Evolutionary conservation across 2,888 invertebrate genomes (phyloP).

Genomic region (Limnephilus auricula): DNA sequence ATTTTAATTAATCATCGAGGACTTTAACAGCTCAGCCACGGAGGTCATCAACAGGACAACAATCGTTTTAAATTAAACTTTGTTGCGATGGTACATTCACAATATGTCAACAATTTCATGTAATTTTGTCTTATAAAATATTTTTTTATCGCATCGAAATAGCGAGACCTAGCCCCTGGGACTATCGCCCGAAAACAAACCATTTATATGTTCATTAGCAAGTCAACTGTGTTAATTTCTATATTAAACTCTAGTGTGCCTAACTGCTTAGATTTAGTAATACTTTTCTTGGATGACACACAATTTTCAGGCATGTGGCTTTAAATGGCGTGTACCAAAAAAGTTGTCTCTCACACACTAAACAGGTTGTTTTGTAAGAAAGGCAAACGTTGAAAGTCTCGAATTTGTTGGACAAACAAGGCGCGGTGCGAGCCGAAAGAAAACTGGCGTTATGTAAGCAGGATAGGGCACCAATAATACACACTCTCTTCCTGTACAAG

Average conservation of each 20-base stretch:
- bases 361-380: constrained; percentile 42
- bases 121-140: too few relatives aligned
- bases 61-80: too few relatives aligned
- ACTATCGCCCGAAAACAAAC: constrained; percentile 5
- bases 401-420: constrained; percentile 46
- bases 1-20: too few relatives aligned
- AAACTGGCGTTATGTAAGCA: constrained; percentile 25
- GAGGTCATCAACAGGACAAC: too few relatives aligned
- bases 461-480: constrained; percentile 12
- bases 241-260: not conserved
- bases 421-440: constrained; percentile 50
- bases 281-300: not conserved
- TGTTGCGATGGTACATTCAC: too few relatives aligned
- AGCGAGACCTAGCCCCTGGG: not conserved
- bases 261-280: not conserved
- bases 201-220: constrained; percentile 25
- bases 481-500: constrained; percentile 43
- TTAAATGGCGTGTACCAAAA: constrained; percentile 8
- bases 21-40: too few relatives aligned
- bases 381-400: constrained; percentile 44
- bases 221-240: constrained; percentile 16
- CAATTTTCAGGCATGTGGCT: not conserved
- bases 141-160: too few relatives aligned
- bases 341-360: constrained; percentile 15
- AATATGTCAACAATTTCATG: too few relatives aligned